Evolutionary conservation across 2,797 vertebrate species (phyloP).

Genomic region (Selene dorsalis): DNA sequence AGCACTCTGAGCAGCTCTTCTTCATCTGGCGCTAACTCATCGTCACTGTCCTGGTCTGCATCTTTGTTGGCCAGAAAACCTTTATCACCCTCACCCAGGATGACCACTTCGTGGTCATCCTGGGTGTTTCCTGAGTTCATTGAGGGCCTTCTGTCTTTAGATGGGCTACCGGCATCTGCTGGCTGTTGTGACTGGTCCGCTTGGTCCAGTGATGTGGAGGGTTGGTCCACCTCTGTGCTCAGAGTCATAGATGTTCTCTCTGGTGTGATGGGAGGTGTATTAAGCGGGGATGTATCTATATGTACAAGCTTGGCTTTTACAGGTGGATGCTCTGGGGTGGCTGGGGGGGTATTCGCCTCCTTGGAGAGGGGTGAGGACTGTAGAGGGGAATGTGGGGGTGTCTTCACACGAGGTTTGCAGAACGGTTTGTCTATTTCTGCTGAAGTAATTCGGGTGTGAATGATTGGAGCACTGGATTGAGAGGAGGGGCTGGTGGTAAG

Average conservation of each 20-base stretch:
- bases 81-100: constrained; percentile 42
- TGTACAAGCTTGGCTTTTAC: constrained; percentile 63
- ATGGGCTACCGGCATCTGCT: neutral
- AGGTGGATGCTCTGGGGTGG: constrained; percentile 56
- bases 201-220: constrained; percentile 69
- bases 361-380: constrained; percentile 31
- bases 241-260: neutral
- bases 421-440: constrained; percentile 70
- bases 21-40: constrained; percentile 70
- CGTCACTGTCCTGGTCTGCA: constrained; percentile 59
- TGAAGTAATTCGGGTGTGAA: constrained; percentile 45
- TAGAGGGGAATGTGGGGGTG: constrained; percentile 54
- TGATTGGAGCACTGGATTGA: constrained; percentile 49
- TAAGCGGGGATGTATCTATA: constrained; percentile 52
- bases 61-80: constrained; percentile 64
- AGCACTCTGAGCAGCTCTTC: constrained; percentile 74
- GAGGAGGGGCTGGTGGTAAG: constrained; percentile 53
- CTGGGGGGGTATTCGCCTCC: constrained; percentile 41
- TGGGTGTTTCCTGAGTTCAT: constrained; percentile 39
- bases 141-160: constrained; percentile 32
- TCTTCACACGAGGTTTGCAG: constrained; percentile 45
- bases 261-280: constrained; percentile 52
- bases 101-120: neutral
- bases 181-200: constrained; percentile 31
- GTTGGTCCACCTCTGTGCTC: constrained; percentile 45